A percentile compares a stretch with the other conserved stretches of the same genome.
phyloP scores from a whole-genome alignment of 1,140 invertebrate species.

The Reticulitermes speratus region DNA sequence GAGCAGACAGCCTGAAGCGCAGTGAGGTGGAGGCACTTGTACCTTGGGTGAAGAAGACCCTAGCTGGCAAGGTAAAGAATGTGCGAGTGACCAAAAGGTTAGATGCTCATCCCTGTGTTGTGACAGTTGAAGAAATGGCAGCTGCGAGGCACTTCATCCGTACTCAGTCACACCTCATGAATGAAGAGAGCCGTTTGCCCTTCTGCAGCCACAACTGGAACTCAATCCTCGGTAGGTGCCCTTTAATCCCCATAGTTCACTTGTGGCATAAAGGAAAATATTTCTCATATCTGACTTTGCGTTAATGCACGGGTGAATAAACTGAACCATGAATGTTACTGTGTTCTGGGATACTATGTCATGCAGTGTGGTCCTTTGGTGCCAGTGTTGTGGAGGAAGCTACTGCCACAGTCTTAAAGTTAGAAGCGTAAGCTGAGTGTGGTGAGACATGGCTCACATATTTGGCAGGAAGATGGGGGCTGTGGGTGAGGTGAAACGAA shows the following conservation, averaged over 20 bases:
- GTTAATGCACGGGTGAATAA: too few relatives aligned
- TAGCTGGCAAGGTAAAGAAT: constrained; percentile 75
- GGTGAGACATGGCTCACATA: too few relatives aligned
- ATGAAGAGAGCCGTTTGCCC: constrained; percentile 82
- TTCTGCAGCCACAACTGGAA: constrained; percentile 89
- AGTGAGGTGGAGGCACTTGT: constrained; percentile 74
- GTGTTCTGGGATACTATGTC: too few relatives aligned
- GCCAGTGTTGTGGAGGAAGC: too few relatives aligned
- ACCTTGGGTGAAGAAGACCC: constrained; percentile 71
- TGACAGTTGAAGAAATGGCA: constrained; percentile 95
- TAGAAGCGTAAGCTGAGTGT: too few relatives aligned
- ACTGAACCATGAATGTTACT: too few relatives aligned
- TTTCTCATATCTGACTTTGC: neutral
- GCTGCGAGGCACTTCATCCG: constrained; percentile 91
- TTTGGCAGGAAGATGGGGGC: too few relatives aligned
- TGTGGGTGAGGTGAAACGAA: too few relatives aligned
- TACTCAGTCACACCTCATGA: constrained; percentile 80
- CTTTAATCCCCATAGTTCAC: too few relatives aligned
- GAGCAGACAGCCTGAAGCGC: constrained; percentile 66
- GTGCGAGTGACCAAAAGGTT: constrained; percentile 81
- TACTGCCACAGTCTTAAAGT: too few relatives aligned
- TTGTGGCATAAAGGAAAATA: neutral
- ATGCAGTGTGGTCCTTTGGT: too few relatives aligned
- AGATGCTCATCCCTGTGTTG: constrained; percentile 87
- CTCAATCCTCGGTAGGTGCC: constrained; percentile 81